These are phyloP conservation scores for Troides oblongomaculatus DNA, from an alignment of 2,888 invertebrate genomes.

Conservation along the genomic window DNA sequence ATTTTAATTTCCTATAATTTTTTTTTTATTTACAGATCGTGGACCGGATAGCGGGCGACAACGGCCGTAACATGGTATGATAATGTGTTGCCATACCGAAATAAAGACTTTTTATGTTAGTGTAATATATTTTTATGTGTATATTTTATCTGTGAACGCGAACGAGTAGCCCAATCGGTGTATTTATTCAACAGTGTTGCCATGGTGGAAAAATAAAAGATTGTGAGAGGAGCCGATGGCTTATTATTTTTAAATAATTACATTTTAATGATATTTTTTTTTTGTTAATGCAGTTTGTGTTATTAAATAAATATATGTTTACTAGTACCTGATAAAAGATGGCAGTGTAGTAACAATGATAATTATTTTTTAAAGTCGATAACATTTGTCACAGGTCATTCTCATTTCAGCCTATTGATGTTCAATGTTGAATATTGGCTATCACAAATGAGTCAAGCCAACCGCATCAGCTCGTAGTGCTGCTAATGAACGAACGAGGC, in stretches of 20 bases:
- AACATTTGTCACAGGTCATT: too few relatives aligned
- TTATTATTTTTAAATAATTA: conserved; percentile 7
- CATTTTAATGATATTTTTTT: neutral
- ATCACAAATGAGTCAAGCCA: too few relatives aligned
- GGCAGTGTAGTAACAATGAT: too few relatives aligned
- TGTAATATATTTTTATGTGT: conserved; percentile 42
- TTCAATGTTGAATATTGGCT: too few relatives aligned
- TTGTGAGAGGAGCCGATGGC: conserved; percentile 9
- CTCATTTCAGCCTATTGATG: too few relatives aligned
- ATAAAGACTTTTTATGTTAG: conserved; percentile 46
- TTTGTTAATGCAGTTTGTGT: neutral
- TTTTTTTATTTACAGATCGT: conserved; percentile 81
- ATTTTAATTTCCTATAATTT: too few relatives aligned
- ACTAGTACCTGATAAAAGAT: too few relatives aligned
- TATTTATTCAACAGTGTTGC: conserved; percentile 27
- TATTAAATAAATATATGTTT: too few relatives aligned
- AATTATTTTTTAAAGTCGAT: too few relatives aligned
- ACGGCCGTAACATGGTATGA: conserved; percentile 91
- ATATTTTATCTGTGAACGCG: conserved; percentile 35
- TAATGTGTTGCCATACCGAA: conserved; percentile 51
- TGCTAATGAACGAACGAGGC: too few relatives aligned
- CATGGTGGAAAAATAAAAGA: conserved; percentile 14
- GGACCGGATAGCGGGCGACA: conserved; percentile 90
- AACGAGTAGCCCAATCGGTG: conserved; percentile 33
- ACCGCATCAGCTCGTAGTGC: too few relatives aligned